A percentile compares a stretch with the other conserved stretches of the same genome.
phyloP scores from a whole-genome alignment of 2,888 invertebrate species.

The Drosophila antonietae region DNA sequence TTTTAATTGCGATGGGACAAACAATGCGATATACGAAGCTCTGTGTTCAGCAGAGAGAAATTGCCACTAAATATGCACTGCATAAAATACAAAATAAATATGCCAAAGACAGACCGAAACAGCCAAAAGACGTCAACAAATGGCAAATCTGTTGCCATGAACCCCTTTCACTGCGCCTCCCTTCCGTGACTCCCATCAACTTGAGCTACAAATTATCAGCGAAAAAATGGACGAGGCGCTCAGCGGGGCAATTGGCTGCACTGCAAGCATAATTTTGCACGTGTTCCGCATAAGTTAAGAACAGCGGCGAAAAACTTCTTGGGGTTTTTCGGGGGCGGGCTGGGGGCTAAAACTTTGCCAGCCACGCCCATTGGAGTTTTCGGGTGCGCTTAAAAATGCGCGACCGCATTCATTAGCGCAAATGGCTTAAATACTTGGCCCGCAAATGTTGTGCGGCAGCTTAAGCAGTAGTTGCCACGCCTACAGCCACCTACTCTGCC shows the following conservation, averaged over 20 bases:
- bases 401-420: constrained; percentile 82
- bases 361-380: constrained; percentile 10
- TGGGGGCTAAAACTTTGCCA: constrained; percentile 44
- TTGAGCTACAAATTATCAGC: constrained; percentile 47
- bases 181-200: not conserved
- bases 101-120: constrained; percentile 3
- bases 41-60: constrained; percentile 10
- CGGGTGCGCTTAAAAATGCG: constrained; percentile 72
- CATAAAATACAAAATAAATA: constrained; percentile 46
- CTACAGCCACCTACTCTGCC: not conserved
- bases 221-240: constrained; percentile 30
- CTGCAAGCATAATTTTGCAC: constrained; percentile 77
- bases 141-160: constrained; percentile 32
- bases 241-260: constrained; percentile 17
- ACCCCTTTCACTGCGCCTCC: not conserved
- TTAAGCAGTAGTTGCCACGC: constrained; percentile 52
- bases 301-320: constrained; percentile 44
- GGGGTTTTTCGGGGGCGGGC: not conserved
- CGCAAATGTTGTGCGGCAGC: constrained; percentile 66
- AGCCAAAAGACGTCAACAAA: constrained; percentile 33
- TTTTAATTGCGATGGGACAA: constrained; percentile 46
- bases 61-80: constrained; percentile 43
- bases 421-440: constrained; percentile 81
- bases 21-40: constrained; percentile 36
- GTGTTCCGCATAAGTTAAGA: constrained; percentile 78